Base-by-base conservation (phyloP, 2,113 vertebrate species). In the Pteruthius melanotis region DNA sequence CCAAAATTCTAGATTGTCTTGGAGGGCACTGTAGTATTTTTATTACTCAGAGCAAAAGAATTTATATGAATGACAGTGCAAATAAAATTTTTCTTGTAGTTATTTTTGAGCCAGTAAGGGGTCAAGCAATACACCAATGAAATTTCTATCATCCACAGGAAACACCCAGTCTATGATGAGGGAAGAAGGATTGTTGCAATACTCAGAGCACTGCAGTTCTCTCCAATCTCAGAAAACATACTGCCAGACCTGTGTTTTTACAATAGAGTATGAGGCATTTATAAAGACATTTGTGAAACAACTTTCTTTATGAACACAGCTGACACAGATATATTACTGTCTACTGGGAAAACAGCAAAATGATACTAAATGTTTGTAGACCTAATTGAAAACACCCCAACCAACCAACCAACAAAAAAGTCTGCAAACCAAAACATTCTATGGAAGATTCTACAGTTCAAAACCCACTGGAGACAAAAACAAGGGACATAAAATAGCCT, bases 221-320 rank as follows among this genome's bases (percentile, higher is more conserved):
- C 8, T 45, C 33, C 17, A 52, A 0, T 28, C 35, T 75, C 35
- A 37, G n/a, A 53, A 56, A 69, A 78, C 0, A 0, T 26, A 23
- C 35, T 42, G 6, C 26, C 35, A 70, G n/a, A 56, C 28, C 6
- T 21, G 7, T 2, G 2, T 71, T 82, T 77, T 70, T 50, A 40
- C 5, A 30, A 33, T 4, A 49, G 18, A 59, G 10, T 50, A 47
- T 18, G 27, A 75, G 20, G 19, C 13, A 63, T 81, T 79, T 91
- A 63, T 47, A 45, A 70, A 87, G 18, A 50, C 2, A 56, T 20
- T 65, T 44, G 7, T 2, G 1, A 81, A 89, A 42, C 3, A 39
- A 40, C 9, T 35, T 31, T 60, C 33, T 49, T 52, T 40, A 17
- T 47, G 24, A 24, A 35, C 68, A 35, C 2, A 57, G 9, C 18